Evolutionary conservation across 1,140 invertebrate genomes (phyloP), one percentile per base, ranked within the genome.

Genomic region (Geopemphigus sp.): DNA sequence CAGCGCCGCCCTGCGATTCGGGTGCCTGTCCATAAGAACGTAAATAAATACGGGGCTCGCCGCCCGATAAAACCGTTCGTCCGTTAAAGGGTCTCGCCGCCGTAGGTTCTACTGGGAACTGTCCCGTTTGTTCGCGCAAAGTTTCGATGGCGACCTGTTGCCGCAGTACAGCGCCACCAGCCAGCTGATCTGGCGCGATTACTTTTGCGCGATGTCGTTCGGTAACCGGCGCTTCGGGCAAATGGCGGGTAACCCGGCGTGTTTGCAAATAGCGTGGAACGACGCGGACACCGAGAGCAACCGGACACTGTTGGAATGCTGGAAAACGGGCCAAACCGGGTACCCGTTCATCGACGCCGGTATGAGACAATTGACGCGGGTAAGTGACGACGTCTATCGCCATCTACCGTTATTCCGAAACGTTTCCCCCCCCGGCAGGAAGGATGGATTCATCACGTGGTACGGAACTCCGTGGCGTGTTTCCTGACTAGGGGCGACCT

Each of bases 111-210:
- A 81, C n/a, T 78, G 74, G 74, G 74, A 78, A 4, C 39, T 78
- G 22, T 29, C 74, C 1, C 26, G 47, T 1, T 22, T 78, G n/a
- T 78, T 78, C 29, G n/a, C 45, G 15, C 32, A 47, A 1, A 19
- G 22, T 19, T 63, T 78, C 24, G 74, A 78, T 10, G 57, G 39
- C 26, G 85, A 86, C 54, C 83, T 86, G 11, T 82, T 85, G 5
- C 83, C 86, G 0, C 84, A 84, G 45, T 86, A 85, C 17, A 84
- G 88, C 84, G 85, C 88, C 84, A 87, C 89, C 81, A 91, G 87
- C 0, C 92, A 93, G 83, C 84, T 93, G n/a, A 89, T 93, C 54
- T 93, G 92, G 92, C 85, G 92, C 45, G 92, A 94, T 83, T 93
- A 92, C 83, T 94, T 93, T 84, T 94, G 93, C 84, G 90, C 88